Percentiles rank a stretch among this genome's conserved stretches.
Conservation (phyloP, 2,113 vertebrate species). For the Malurus elegans region DNA sequence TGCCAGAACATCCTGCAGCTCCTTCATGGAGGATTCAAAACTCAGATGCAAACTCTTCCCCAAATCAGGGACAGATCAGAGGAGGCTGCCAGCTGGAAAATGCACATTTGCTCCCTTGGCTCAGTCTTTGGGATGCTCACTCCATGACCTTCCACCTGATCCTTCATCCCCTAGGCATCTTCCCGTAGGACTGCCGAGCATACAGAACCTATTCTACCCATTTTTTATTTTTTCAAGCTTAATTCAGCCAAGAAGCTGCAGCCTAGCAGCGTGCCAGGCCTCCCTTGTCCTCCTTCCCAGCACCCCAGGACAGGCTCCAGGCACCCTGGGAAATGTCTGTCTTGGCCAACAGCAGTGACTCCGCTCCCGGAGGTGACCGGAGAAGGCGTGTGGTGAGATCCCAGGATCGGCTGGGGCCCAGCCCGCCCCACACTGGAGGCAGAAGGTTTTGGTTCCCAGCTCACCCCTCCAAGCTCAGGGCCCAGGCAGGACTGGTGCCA, state of each 20-base stretch:
- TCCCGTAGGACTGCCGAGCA: neutral
- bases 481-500: accelerated
- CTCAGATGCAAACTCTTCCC: neutral
- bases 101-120: accelerated
- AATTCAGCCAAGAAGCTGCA: neutral
- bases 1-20: neutral
- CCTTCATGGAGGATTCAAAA: neutral
- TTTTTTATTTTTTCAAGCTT: neutral
- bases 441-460: neutral
- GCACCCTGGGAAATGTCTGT: accelerated
- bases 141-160: neutral
- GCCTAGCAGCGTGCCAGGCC: neutral
- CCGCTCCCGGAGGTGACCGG: accelerated
- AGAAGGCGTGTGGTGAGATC: accelerated
- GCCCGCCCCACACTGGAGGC: neutral
- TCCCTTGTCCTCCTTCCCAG: neutral
- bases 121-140: neutral
- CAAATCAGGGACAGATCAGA: neutral
- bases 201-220: neutral
- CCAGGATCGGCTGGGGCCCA: neutral
- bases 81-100: neutral
- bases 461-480: neutral
- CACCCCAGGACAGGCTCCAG: neutral
- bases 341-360: neutral
- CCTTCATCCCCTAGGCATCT: neutral